Conservation (phyloP, 2,888 invertebrate species). For the Drosophila nigricruria region DNA sequence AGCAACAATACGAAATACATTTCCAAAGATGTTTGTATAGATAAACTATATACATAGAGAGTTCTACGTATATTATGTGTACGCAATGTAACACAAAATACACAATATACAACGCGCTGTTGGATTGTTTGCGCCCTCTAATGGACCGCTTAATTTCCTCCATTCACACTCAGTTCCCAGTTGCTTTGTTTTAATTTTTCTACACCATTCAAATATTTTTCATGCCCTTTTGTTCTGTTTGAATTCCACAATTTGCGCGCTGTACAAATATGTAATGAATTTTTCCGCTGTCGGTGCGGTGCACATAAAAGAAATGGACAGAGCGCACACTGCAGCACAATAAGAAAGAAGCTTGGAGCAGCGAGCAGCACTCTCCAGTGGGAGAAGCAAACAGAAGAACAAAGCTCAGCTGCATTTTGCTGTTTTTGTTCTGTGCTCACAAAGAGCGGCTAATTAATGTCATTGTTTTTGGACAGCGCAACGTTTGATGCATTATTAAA, state of each 20-base stretch:
- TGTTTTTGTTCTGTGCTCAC: constrained; percentile 49
- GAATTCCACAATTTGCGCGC: constrained; percentile 62
- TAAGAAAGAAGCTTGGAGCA: constrained; percentile 19
- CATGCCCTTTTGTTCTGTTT: constrained; percentile 59
- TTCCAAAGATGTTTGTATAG: constrained; percentile 23
- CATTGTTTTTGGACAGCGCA: constrained; percentile 73
- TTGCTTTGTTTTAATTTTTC: constrained; percentile 32
- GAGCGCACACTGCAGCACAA: constrained; percentile 46
- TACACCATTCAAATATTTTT: constrained; percentile 46
- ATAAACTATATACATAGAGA: neutral
- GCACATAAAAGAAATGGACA: constrained; percentile 69
- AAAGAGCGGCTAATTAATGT: constrained; percentile 77
- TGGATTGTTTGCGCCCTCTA: constrained; percentile 18
- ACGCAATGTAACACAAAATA: constrained; percentile 7
- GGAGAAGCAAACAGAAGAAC: constrained; percentile 23
- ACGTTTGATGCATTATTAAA: constrained; percentile 65
- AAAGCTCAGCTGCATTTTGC: constrained; percentile 58
- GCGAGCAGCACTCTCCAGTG: constrained; percentile 6
- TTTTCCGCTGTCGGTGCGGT: constrained; percentile 71
- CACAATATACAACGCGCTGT: neutral
- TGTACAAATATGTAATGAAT: constrained; percentile 77
- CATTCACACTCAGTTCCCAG: constrained; percentile 27
- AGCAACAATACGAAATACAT: constrained; percentile 36
- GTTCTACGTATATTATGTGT: constrained; percentile 4
- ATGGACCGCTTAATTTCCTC: constrained; percentile 31